These are phyloP conservation scores for Calameuta filiformis DNA, from an alignment of 2,888 invertebrate genomes.

Conservation along the genomic window DNA sequence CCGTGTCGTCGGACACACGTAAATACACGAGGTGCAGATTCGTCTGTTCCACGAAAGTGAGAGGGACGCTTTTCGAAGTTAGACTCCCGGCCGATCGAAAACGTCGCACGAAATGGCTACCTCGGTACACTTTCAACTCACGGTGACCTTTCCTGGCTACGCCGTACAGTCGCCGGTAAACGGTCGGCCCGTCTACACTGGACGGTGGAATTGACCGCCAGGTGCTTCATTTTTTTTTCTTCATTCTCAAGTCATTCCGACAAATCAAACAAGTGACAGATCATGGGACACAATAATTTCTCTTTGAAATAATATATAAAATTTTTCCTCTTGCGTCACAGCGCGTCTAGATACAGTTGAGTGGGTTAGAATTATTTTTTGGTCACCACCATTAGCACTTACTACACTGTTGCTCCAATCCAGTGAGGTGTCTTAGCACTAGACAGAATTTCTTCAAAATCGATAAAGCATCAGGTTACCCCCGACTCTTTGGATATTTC, in stretches of 20 bases:
- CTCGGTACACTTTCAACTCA: conserved; percentile 30
- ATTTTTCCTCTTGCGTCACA: not conserved
- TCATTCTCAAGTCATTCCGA: not conserved
- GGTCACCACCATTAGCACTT: not conserved
- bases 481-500: not conserved
- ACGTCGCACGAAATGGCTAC: conserved; percentile 23
- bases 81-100: conserved; percentile 8
- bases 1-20: not conserved
- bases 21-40: not conserved
- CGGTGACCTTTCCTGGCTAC: conserved; percentile 34
- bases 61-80: conserved; percentile 4
- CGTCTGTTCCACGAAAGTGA: not conserved
- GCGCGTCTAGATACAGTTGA: not conserved
- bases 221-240: not conserved
- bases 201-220: not conserved
- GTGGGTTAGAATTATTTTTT: not conserved
- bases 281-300: not conserved
- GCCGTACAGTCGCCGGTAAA: conserved; percentile 8
- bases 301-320: not conserved
- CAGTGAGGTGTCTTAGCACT: not conserved
- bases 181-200: conserved; percentile 5
- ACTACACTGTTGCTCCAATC: not conserved
- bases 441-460: not conserved
- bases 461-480: not conserved
- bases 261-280: not conserved